Conservation (phyloP, 2,888 invertebrate genomes). For the Eurytoma adleriae region DNA sequence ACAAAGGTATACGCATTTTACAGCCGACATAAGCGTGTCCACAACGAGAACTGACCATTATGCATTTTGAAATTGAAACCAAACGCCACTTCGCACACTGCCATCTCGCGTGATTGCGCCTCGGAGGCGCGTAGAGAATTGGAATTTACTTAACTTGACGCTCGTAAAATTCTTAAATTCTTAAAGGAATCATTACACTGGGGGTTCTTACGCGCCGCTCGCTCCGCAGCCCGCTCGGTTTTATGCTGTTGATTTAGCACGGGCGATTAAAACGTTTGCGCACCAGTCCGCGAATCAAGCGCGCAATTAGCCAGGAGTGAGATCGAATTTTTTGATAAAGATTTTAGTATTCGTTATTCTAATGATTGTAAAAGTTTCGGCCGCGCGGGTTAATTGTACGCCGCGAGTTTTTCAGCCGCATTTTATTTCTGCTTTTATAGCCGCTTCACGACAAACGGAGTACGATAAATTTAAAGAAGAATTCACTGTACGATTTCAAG, state of each 20-base stretch:
- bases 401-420: not conserved
- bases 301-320: slow-evolving; percentile 26
- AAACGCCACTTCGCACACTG: slow-evolving; percentile 19
- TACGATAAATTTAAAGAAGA: no score
- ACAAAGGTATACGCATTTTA: slow-evolving; percentile 33
- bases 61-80: slow-evolving; percentile 50
- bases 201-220: slow-evolving; percentile 1
- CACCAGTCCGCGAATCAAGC: not conserved
- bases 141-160: slow-evolving; percentile 45
- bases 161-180: not conserved
- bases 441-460: no score
- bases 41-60: slow-evolving; percentile 24
- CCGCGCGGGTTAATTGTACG: slow-evolving; percentile 17
- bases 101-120: not conserved
- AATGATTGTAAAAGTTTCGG: slow-evolving; percentile 20
- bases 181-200: slow-evolving; percentile 43
- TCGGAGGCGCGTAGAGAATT: slow-evolving; percentile 35
- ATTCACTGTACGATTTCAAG: no score
- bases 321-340: slow-evolving; percentile 22
- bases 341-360: slow-evolving; percentile 19
- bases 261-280: slow-evolving; percentile 41
- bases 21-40: not conserved
- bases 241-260: slow-evolving; percentile 48
- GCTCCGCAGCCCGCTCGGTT: not conserved
- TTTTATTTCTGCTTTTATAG: not conserved